Conservation (phyloP, 2,113 vertebrate species). For the Microtus ochrogaster region DNA sequence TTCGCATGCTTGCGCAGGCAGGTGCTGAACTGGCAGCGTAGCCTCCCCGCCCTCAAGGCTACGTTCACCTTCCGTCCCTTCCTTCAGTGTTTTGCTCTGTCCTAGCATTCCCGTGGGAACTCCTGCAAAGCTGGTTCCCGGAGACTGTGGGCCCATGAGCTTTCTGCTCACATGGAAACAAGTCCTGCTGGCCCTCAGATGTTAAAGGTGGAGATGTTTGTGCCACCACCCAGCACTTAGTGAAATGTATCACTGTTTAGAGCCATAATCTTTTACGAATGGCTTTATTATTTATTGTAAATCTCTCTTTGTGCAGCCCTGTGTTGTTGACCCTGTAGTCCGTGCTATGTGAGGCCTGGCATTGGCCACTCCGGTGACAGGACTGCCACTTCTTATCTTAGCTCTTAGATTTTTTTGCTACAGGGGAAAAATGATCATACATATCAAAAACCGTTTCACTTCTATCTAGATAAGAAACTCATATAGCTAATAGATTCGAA, state of each 20-base stretch:
- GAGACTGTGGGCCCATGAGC: neutral
- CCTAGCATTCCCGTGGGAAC: neutral
- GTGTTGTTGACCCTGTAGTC: neutral
- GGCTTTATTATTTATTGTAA: conserved; percentile 73
- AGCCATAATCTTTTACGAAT: conserved; percentile 52
- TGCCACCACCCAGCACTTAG: conserved; percentile 47
- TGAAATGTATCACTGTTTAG: conserved; percentile 54
- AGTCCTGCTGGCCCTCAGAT: neutral
- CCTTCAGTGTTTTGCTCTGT: neutral
- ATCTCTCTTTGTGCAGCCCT: conserved; percentile 19
- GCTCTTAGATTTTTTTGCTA: conserved; percentile 38
- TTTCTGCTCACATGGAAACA: neutral
- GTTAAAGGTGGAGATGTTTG: conserved; percentile 55
- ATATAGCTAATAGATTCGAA: neutral
- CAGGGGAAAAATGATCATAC: neutral
- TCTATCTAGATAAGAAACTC: conserved; percentile 2
- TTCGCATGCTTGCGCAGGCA: too few relatives aligned
- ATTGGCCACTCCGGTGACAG: neutral
- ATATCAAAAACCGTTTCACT: neutral
- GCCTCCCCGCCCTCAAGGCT: neutral
- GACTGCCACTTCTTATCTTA: neutral
- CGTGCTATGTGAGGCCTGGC: neutral
- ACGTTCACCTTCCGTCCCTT: neutral
- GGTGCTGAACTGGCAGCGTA: neutral
- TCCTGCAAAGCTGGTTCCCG: accelerated